Evolutionary conservation across 1,140 invertebrate genomes (phyloP), one percentile per base, ranked within the genome.

Genomic region (Chionoecetes opilio): DNA sequence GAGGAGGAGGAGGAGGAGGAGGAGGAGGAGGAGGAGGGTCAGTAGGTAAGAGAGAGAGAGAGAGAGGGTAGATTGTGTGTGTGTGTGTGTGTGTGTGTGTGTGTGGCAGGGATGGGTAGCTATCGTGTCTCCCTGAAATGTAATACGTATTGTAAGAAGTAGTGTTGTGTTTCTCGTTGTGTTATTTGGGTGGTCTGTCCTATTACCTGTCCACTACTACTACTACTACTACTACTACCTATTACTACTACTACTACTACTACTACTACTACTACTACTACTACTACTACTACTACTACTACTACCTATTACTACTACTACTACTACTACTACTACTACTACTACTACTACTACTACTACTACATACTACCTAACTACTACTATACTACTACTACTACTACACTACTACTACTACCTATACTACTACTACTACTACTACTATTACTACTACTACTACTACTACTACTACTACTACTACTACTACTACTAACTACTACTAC

Each of bases 41-140:
- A 90, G 38, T 46, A 0, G 11, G 88, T 46, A 34, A 88, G 87
- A 88, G 32, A 88, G 87, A 88, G 87, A 88, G 35, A 88, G 87
- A 88, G 31, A 88, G 31, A 0, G 87, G 2, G 31, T n/a, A n/a
- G n/a, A n/a, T n/a, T n/a, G n/a, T n/a, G n/a, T n/a, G n/a, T n/a
- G n/a, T n/a, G n/a, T n/a, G n/a, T n/a, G n/a, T n/a, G n/a, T n/a
- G n/a, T n/a, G n/a, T n/a, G n/a, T 0, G 6, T 0, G 31, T 17
- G 87, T 34, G 87, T 2, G 87, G 17, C 3, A n/a, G 38, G 21
- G n/a, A 53, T 53, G 46, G 86, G 21, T 75, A n/a, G n/a, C 63
- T 75, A 53, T 53, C 46, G 63, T 75, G n/a, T 75, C 63, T 75
- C n/a, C 26, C 63, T 75, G 63, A 75, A 75, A 75, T 75, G 63